Base-by-base conservation (phyloP, 2,797 vertebrate genomes). In the Hybognathus amarus region DNA sequence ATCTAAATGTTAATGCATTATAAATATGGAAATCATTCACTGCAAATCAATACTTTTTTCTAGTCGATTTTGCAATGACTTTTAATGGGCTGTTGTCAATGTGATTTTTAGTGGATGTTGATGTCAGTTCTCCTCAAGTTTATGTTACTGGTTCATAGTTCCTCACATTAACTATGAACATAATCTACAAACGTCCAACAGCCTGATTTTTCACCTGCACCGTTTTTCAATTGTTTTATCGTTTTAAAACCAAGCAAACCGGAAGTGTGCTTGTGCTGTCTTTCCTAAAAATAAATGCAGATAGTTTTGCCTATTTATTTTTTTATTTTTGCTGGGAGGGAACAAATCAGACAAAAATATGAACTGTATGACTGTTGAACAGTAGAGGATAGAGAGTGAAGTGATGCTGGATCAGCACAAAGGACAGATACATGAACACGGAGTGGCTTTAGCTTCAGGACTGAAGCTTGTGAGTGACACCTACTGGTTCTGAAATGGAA, bases 391-490 rank as follows among this genome's bases (percentile, higher is more conserved):
- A 20, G n/a, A 15, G 63, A 85, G 66, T 66, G 33, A 17, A 76
- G 20, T 40, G 30, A 27, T n/a, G 45, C 63, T 67, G 61, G 45
- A 33, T 67, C 61, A 56, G 50, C 47, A 56, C 59, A 20, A 56
- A 64, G 40, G 79, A 87, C 45, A 33, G 38, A 83, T 78, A 30
- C 42, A 22, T 3, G 61, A 63, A 30, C 50, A 68, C 15, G 18
- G 33, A 15, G 66, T 2, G 13, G 30, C 27, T 78, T 63, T 22
- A 45, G 42, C 12, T 40, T 42, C 59, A 20, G 22, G 45, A 74
- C 2, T 10, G 8, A 84, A 88, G 85, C 47, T 82, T 70, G 38
- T 7, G 50, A 85, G 20, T 81, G 85, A 84, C 85, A 70, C 81
- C 87, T 87, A 38, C 73, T 40, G 85, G 70, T 52, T 9, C 24